Conservation (phyloP, 2,797 vertebrate genomes). For the Cossypha polioptera region DNA sequence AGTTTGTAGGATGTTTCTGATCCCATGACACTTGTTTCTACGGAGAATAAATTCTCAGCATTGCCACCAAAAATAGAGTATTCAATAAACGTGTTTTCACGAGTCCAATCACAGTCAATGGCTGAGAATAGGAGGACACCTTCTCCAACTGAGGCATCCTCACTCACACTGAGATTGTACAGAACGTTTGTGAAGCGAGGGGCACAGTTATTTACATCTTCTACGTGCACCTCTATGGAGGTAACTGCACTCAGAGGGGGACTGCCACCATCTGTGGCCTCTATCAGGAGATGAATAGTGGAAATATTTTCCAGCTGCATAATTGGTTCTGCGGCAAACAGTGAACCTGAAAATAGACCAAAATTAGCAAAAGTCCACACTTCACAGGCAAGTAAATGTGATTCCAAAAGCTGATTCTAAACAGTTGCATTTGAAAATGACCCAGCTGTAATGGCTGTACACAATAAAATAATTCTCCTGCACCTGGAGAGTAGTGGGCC, state of each 20-base stretch:
- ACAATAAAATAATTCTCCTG: not conserved
- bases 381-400: not conserved
- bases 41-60: slow-evolving; percentile 78
- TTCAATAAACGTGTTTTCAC: slow-evolving; percentile 79
- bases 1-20: slow-evolving; percentile 71
- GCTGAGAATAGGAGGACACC: slow-evolving; percentile 82
- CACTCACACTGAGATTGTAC: slow-evolving; percentile 81
- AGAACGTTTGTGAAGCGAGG: slow-evolving; percentile 80
- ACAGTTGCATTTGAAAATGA: not conserved
- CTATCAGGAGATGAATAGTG: slow-evolving; percentile 80
- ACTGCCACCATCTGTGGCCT: slow-evolving; percentile 84
- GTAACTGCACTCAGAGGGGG: slow-evolving; percentile 79
- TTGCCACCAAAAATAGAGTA: slow-evolving; percentile 84
- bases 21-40: slow-evolving; percentile 77
- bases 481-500: not conserved
- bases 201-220: slow-evolving; percentile 82
- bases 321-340: slow-evolving; percentile 80
- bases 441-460: not conserved
- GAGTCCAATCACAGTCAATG: slow-evolving; percentile 80
- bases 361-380: not conserved
- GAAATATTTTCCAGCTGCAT: slow-evolving; percentile 71
- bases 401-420: not conserved
- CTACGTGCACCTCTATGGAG: slow-evolving; percentile 78
- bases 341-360: slow-evolving; percentile 80
- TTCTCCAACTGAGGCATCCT: slow-evolving; percentile 79